Percentiles rank a stretch among this genome's conserved stretches.
Evolutionary conservation across 1,140 invertebrate genomes (phyloP).

Genomic region (Cyphomyrmex costatus): DNA sequence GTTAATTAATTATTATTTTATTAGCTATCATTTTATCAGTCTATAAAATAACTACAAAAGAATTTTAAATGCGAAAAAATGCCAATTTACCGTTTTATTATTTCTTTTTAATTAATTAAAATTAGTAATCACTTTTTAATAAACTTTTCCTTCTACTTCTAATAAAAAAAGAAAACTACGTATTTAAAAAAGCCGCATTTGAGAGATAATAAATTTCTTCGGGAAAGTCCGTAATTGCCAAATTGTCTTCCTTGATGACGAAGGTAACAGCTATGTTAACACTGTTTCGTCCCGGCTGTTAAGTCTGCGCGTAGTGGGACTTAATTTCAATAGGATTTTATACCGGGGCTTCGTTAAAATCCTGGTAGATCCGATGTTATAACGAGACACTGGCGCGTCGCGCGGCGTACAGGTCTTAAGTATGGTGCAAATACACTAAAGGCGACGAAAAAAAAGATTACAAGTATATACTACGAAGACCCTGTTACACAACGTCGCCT

Average conservation of each 20-base stretch:
- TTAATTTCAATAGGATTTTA: constrained; percentile 63
- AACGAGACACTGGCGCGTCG: constrained; percentile 13
- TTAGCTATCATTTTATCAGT: neutral
- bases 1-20: neutral
- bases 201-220: neutral
- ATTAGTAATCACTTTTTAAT: neutral
- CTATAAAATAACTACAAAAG: neutral
- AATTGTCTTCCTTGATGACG: constrained; percentile 37
- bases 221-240: constrained; percentile 15
- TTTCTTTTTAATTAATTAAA: constrained; percentile 29
- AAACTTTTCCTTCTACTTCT: neutral
- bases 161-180: neutral
- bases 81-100: neutral
- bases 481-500: constrained; percentile 67
- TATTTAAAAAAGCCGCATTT: neutral
- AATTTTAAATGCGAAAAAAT: neutral
- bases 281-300: constrained; percentile 26
- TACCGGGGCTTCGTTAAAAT: constrained; percentile 49
- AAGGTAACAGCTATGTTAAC: constrained; percentile 12
- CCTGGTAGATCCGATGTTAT: constrained; percentile 41
- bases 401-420: constrained; percentile 41
- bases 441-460: constrained; percentile 70
- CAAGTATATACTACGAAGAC: constrained; percentile 72
- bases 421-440: constrained; percentile 73
- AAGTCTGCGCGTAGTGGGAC: constrained; percentile 16